Base-by-base conservation (phyloP, 2,888 invertebrate species). In the Synergus laeviventris region DNA sequence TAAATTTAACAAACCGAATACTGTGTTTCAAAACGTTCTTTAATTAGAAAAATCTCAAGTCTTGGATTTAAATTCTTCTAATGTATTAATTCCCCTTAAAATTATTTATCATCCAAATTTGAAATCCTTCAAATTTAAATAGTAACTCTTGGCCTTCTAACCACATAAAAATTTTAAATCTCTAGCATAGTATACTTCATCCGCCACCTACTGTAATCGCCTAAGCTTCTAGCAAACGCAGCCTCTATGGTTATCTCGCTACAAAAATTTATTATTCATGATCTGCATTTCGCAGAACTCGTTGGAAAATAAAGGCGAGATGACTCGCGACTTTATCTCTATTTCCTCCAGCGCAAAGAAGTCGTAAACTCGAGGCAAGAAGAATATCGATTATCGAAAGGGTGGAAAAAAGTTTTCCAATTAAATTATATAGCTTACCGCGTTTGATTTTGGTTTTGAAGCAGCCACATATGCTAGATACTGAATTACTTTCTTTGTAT, bases 401-500 rank as follows among this genome's bases (percentile, higher is more conserved):
- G n/a, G 16, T 70, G 1, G 14, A 31, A 36, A 54, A 66, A 24
- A 36, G 31, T n/a, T 49, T 5, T 16, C 49, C 31, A 3, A 31
- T 16, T 16, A n/a, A n/a, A n/a, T n/a, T n/a, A n/a, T n/a, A 66
- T 45, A 16, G 92, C 95, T 95, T 94, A 96, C 96, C 95, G 96
- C 96, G 91, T 95, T 96, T 59, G 96, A 95, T 92, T 97, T 97
- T 74, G 97, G 97, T 92, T 98, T 98, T 38, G 99, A 99, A 73
- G 99, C 99, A 84, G 99, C 99, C 76, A 99, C 99, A 92, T 98
- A 98, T 62, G 99, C 99, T 91, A 99, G 94, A 93, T 99, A 99
- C 93, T 99, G 99, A 90, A 99, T 99, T 76, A 99, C 99, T 94
- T 99, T 99, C 93, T 99, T 99, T 79, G 99, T 99, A 92, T 99